Percentiles rank a stretch among this genome's conserved stretches.
Conservation (phyloP, 2,888 invertebrate genomes). For the Trisateles emortualis region DNA sequence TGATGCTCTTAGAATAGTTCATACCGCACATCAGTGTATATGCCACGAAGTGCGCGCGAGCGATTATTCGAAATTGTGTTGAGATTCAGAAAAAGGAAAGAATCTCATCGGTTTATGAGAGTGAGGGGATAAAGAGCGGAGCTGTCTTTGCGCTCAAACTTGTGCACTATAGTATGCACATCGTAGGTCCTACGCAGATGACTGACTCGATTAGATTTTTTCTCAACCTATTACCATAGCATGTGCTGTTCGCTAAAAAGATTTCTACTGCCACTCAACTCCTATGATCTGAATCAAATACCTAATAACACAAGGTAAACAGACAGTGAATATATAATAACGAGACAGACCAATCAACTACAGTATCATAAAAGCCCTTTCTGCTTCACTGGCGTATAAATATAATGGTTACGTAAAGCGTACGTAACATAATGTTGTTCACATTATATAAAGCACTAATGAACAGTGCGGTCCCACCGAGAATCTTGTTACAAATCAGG, state of each 20-base stretch:
- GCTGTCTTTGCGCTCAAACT: no score
- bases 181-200: no score
- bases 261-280: neutral
- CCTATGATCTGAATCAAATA: neutral
- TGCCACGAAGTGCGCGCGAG: no score
- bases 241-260: neutral
- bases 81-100: no score
- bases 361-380: neutral
- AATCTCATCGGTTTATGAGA: no score
- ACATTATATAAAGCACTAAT: conserved; percentile 7
- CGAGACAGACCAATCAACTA: neutral
- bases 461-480: conserved; percentile 4
- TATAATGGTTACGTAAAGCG: neutral
- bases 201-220: no score
- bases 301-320: neutral
- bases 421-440: neutral
- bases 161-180: no score
- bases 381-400: neutral
- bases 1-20: no score
- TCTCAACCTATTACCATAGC: no score
- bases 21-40: no score
- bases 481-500: conserved; percentile 8
- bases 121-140: no score
- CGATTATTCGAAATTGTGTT: no score
- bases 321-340: neutral